Base-by-base conservation (phyloP, 2,113 vertebrate genomes). In the Tupaia chinensis region DNA sequence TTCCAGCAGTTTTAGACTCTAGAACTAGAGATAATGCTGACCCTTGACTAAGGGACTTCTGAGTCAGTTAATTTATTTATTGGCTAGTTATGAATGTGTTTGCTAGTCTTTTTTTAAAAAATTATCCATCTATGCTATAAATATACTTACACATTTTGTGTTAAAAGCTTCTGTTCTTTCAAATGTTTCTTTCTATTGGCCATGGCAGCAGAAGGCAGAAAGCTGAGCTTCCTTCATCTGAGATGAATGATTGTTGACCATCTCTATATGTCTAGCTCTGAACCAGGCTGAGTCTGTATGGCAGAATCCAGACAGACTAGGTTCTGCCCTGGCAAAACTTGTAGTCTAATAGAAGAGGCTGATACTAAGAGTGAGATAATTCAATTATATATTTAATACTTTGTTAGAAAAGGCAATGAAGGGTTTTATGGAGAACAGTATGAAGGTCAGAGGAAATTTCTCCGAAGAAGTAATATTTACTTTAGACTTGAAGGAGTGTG, bases 261-360 rank as follows among this genome's bases (percentile, higher is more conserved):
- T 70, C 9, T 83, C 65, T 56, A 0, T 27, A 19, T 61, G 10
- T 19, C 60, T 12, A 63, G n/a, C 19, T 0, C n/a, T 7, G 10
- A 22, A 2, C 9, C 44, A 25, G 72, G 68, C 60, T 20, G n/a
- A 20, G 19, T 2, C 5, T 9, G 1, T 0, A 0, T 0, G 1
- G 60, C 3, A 3, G 5, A 9, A 23, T 32, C 27, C 20, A 9
- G 70, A 29, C 12, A 17, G 9, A 6, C 4, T 11, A 17, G 0
- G 1, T 9, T 23, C 34, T 73, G 60, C 58, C 34, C 14, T 32
- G 17, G n/a, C 4, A 6, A 60, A 74, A 76, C 17, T 11, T 7
- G 1, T 3, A 5, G 22, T 27, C 9, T 69, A 1, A 60, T 1
- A 2, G 58, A 32, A 53, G 5, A 54, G 29, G 12, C 79, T 32